A percentile compares a stretch with the other conserved stretches of the same genome.
Evolutionary conservation across 2,113 vertebrate species (phyloP).

Genomic region (Nannobrachium achirus): DNA sequence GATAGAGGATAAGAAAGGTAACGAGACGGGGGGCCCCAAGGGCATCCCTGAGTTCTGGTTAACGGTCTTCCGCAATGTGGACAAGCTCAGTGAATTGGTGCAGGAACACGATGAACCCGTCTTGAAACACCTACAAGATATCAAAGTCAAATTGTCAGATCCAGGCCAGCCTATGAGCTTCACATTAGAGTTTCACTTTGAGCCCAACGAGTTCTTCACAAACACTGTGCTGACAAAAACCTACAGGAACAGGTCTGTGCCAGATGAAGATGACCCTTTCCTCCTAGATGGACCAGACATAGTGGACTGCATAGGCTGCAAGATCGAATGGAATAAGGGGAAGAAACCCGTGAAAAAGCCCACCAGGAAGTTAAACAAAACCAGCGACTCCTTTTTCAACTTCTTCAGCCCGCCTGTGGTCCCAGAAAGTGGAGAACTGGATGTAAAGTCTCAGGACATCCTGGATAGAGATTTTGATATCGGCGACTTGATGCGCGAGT

Average conservation of each 20-base stretch:
- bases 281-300: slow-evolving; percentile 99
- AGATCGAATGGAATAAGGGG: slow-evolving; percentile 97
- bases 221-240: slow-evolving; percentile 94
- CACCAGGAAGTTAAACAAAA: slow-evolving; percentile 97
- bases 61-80: slow-evolving; percentile 98
- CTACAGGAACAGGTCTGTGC: slow-evolving; percentile 97
- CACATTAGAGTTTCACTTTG: slow-evolving; percentile 96
- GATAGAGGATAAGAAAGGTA: slow-evolving; percentile 97
- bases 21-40: slow-evolving; percentile 98
- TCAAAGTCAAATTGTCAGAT: slow-evolving; percentile 99
- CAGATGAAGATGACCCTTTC: slow-evolving; percentile 95
- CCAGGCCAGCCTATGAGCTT: slow-evolving; percentile 97
- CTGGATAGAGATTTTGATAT: slow-evolving; percentile 98
- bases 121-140: slow-evolving; percentile 97
- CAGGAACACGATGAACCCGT: slow-evolving; percentile 99
- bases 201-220: slow-evolving; percentile 97
- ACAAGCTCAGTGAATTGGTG: slow-evolving; percentile 98
- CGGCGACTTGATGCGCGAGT: slow-evolving; percentile 96
- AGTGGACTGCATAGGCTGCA: slow-evolving; percentile 95
- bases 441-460: slow-evolving; percentile 94
- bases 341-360: slow-evolving; percentile 99
- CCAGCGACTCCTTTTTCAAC: slow-evolving; percentile 98
- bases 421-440: slow-evolving; percentile 94
- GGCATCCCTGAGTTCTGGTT: slow-evolving; percentile 99
- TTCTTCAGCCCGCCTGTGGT: slow-evolving; percentile 97